Conservation (phyloP, 2,888 invertebrate species). For the Chesias legatella region DNA sequence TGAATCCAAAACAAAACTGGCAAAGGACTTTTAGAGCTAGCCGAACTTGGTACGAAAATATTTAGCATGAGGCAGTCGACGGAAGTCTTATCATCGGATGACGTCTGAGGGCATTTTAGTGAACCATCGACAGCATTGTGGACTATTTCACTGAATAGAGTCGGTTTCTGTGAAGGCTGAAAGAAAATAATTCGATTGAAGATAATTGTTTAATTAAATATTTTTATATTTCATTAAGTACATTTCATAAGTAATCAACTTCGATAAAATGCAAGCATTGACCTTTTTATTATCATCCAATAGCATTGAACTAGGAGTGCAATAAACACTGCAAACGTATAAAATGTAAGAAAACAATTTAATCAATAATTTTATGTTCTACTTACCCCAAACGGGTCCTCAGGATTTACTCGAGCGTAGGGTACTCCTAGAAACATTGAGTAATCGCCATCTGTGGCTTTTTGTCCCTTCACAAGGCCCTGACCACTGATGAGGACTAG, state of each 20-base stretch:
- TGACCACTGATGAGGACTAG: constrained; percentile 57
- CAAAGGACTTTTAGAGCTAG: constrained; percentile 54
- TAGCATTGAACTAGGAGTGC: background rate
- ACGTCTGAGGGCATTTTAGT: constrained; percentile 57
- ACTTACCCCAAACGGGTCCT: constrained; percentile 73
- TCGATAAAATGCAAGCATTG: no score
- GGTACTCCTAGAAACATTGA: constrained; percentile 67
- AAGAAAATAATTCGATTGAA: constrained; percentile 28
- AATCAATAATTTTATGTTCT: constrained; percentile 8
- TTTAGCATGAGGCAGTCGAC: constrained; percentile 84
- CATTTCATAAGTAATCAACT: no score
- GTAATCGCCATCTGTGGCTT: constrained; percentile 58
- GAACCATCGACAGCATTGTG: constrained; percentile 57
- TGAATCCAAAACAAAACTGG: constrained; percentile 71
- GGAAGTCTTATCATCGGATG: constrained; percentile 33
- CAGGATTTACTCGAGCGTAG: constrained; percentile 57
- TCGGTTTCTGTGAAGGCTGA: constrained; percentile 49
- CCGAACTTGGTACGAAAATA: constrained; percentile 68
- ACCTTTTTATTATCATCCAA: no score
- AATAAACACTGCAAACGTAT: background rate
- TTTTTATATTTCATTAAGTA: no score
- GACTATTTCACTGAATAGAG: constrained; percentile 51
- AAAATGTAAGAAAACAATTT: constrained; percentile 1
- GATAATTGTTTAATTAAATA: no score
- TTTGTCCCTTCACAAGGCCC: constrained; percentile 63